A percentile compares a stretch with the other conserved stretches of the same genome.
These are phyloP conservation scores for Genyomyrus donnyi DNA, from an alignment of 2,113 vertebrate genomes.

Conservation along the genomic window DNA sequence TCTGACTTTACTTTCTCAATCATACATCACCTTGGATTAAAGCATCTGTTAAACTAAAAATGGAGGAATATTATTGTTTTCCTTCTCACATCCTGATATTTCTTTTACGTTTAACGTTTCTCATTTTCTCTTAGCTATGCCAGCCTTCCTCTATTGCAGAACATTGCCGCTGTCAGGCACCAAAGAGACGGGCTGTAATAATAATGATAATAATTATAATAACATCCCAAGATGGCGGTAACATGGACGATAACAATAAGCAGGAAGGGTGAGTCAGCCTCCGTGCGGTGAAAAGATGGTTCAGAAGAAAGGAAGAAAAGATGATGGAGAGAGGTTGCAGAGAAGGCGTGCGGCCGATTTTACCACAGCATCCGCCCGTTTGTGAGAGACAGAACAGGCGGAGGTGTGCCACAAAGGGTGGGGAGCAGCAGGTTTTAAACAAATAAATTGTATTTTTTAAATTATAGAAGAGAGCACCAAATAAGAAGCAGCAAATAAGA, in stretches of 20 bases:
- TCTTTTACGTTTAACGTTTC: neutral
- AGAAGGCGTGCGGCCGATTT: neutral
- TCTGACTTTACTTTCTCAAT: neutral
- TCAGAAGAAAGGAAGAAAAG: neutral
- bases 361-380: too few relatives aligned
- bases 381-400: neutral
- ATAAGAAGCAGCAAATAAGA: neutral
- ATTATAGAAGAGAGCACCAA: neutral
- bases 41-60: constrained; percentile 29
- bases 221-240: neutral
- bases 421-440: neutral
- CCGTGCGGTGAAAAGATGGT: neutral
- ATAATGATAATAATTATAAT: neutral
- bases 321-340: neutral
- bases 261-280: constrained; percentile 9
- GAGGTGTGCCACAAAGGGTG: neutral
- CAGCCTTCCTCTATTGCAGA: neutral
- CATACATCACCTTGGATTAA: neutral
- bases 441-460: neutral
- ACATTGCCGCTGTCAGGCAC: neutral
- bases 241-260: neutral
- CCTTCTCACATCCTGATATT: constrained; percentile 18
- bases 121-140: neutral
- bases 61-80: constrained; percentile 29
- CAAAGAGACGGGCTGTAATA: too few relatives aligned